Evolutionary conservation across 2,888 invertebrate genomes (phyloP).

Genomic region (Drosophila demipolita): DNA sequence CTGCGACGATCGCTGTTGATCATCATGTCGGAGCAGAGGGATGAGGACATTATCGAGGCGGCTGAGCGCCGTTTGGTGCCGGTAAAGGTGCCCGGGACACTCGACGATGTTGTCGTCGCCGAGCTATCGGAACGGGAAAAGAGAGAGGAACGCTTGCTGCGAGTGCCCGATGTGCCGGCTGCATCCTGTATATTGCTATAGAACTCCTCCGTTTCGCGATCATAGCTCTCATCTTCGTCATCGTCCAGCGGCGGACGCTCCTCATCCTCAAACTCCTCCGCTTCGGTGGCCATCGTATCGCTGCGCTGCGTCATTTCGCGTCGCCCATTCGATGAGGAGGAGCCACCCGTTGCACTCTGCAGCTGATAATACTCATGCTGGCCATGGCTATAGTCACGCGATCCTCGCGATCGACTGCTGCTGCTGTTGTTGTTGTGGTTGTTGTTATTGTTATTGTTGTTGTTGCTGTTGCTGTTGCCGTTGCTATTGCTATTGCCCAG

Average conservation of each 20-base stretch:
- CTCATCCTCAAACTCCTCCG: constrained; percentile 72
- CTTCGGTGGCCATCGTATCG: constrained; percentile 74
- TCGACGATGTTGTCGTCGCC: constrained; percentile 84
- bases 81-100: constrained; percentile 83
- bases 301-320: constrained; percentile 58
- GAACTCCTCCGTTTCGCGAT: constrained; percentile 83
- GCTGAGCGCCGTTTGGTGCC: constrained; percentile 84
- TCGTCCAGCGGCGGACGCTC: constrained; percentile 66
- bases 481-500: constrained; percentile 14
- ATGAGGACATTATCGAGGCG: constrained; percentile 84
- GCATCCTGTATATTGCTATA: constrained; percentile 84
- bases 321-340: constrained; percentile 66
- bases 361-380: constrained; percentile 69
- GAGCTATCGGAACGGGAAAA: constrained; percentile 85
- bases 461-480: constrained; percentile 43
- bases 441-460: constrained; percentile 2
- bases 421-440: constrained; percentile 24
- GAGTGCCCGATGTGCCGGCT: constrained; percentile 67
- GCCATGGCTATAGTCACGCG: constrained; percentile 44
- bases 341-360: constrained; percentile 37
- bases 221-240: constrained; percentile 74
- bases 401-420: constrained; percentile 58
- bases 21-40: constrained; percentile 83
- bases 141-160: constrained; percentile 83
- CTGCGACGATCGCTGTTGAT: constrained; percentile 83